These are phyloP conservation scores for Oophaga pumilio DNA, from an alignment of 2,113 vertebrate species.

Conservation along the genomic window DNA sequence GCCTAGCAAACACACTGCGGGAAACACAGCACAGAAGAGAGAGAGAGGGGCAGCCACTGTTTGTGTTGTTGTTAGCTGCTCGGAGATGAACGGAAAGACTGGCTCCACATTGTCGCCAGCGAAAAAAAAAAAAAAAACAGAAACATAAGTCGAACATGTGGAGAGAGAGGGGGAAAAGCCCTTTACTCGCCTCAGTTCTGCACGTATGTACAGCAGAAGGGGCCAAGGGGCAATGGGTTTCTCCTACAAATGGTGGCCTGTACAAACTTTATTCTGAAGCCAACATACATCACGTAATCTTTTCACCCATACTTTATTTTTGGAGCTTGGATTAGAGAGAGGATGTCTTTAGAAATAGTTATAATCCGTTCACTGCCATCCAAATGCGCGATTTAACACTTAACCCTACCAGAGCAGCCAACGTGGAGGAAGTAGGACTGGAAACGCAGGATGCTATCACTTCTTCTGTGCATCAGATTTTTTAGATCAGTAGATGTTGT, in stretches of 20 bases:
- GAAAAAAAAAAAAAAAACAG: slow-evolving; percentile 62
- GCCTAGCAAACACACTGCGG: slow-evolving; percentile 63
- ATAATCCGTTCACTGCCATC: neutral
- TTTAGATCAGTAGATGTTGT: neutral
- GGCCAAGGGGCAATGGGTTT: neutral
- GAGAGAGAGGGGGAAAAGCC: slow-evolving; percentile 63
- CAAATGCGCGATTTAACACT: neutral
- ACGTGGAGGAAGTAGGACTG: neutral
- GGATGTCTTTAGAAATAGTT: too few relatives aligned
- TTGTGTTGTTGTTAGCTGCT: slow-evolving; percentile 71
- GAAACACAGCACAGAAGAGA: slow-evolving; percentile 63
- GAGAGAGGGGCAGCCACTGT: slow-evolving; percentile 60
- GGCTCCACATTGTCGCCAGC: slow-evolving; percentile 75
- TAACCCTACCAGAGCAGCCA: neutral
- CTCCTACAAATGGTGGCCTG: neutral
- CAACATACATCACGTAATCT: neutral
- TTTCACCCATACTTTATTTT: neutral
- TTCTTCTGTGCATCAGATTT: neutral
- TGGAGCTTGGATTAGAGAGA: too few relatives aligned
- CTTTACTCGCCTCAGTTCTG: slow-evolving; percentile 37
- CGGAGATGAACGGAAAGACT: slow-evolving; percentile 67
- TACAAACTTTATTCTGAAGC: neutral
- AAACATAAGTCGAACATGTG: slow-evolving; percentile 73
- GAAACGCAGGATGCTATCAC: neutral
- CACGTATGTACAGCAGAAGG: neutral